A percentile compares a stretch with the other conserved stretches of the same genome.
Evolutionary conservation across 1,140 invertebrate species (phyloP).

Genomic region (Pachyrhynchus sulphureomaculatus): DNA sequence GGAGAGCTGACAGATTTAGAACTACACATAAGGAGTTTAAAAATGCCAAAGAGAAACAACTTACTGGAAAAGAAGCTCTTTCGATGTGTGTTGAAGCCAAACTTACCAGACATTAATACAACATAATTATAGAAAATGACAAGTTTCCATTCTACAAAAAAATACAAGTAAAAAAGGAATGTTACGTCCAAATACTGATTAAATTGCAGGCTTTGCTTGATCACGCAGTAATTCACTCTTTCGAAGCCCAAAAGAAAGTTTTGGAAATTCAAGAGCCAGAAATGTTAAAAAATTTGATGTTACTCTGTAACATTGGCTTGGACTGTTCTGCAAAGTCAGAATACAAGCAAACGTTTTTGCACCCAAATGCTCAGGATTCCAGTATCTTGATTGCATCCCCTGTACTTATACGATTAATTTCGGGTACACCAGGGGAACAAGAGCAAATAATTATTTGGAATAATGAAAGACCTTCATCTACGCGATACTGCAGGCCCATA

Average conservation of each 20-base stretch:
- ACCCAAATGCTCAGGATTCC: no score
- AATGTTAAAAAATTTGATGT: no score
- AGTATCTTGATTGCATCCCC: background rate
- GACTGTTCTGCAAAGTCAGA: background rate
- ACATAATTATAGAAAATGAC: background rate
- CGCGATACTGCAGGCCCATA: no score
- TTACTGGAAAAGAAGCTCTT: no score
- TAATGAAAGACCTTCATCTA: no score
- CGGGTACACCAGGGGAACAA: no score
- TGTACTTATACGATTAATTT: background rate
- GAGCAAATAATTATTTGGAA: no score
- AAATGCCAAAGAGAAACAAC: no score
- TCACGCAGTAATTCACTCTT: background rate
- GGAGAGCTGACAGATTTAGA: no score
- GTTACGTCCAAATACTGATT: background rate
- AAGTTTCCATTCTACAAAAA: constrained; percentile 6
- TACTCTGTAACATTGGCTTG: no score
- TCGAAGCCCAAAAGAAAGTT: background rate
- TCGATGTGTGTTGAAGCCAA: no score
- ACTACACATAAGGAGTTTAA: no score
- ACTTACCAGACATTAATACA: constrained; percentile 1
- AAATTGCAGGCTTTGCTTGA: background rate
- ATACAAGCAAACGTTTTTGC: background rate
- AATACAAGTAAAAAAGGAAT: background rate
- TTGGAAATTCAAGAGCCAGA: background rate